These are phyloP conservation scores for Excalfactoria chinensis DNA, from an alignment of 2,113 vertebrate genomes.

Conservation along the genomic window DNA sequence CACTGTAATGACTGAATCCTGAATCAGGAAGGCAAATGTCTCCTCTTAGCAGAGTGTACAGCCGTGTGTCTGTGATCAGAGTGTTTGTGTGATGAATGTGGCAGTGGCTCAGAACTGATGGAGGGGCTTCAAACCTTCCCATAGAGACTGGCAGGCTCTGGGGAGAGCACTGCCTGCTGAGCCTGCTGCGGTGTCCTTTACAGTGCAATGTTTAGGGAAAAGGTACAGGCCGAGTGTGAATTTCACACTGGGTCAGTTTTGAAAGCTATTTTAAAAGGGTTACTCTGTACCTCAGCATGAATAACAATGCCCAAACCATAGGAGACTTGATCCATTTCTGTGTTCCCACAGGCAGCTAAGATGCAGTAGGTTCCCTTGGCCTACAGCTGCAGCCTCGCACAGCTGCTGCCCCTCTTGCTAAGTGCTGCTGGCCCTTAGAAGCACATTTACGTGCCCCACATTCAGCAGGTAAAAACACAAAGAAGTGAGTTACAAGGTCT, in stretches of 20 bases:
- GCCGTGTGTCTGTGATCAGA: rapidly evolving
- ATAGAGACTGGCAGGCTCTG: not conserved
- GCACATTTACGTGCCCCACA: rapidly evolving
- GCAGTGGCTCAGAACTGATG: not conserved
- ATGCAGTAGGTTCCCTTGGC: rapidly evolving
- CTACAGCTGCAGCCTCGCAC: rapidly evolving
- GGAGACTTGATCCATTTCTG: rapidly evolving
- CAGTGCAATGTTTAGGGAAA: not conserved
- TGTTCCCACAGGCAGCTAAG: rapidly evolving
- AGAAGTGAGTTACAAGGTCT: not conserved
- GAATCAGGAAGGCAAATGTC: not conserved
- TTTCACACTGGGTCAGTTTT: not conserved
- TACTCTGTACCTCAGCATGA: rapidly evolving
- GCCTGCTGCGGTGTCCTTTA: not conserved
- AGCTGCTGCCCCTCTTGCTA: not conserved
- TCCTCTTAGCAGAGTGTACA: not conserved
- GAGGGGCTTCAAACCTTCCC: too few relatives aligned
- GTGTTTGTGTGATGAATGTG: not conserved
- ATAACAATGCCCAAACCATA: rapidly evolving
- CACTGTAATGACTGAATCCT: rapidly evolving
- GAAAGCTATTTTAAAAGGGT: not conserved
- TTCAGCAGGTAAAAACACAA: not conserved
- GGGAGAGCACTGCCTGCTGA: not conserved
- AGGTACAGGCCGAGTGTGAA: not conserved
- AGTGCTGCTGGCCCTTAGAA: not conserved